Evolutionary conservation across 2,797 vertebrate genomes (phyloP).

Genomic region (Enteromius fasciolatus): DNA sequence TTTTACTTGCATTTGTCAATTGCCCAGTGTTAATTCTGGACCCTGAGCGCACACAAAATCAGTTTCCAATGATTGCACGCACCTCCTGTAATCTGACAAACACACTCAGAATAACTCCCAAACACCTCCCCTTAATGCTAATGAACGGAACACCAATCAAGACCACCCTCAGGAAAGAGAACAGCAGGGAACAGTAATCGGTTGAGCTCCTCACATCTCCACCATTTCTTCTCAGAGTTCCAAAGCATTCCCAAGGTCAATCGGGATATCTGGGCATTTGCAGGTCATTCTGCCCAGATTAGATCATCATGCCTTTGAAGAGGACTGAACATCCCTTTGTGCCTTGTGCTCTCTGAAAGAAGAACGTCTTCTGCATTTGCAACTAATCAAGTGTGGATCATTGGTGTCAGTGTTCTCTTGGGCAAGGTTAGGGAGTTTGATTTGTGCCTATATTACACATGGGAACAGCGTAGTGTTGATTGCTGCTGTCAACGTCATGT

Average conservation of each 20-base stretch:
- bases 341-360: not conserved
- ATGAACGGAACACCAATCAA: slow-evolving; percentile 25
- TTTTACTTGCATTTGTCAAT: not conserved
- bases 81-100: slow-evolving; percentile 9
- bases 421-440: slow-evolving; percentile 1
- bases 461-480: not conserved
- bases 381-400: not conserved
- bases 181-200: slow-evolving; percentile 2
- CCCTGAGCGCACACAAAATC: not conserved
- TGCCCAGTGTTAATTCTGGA: not conserved
- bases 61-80: not conserved
- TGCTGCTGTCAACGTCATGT: not conserved
- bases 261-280: not conserved
- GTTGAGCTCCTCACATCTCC: not conserved
- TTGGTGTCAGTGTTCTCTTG: not conserved
- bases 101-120: not conserved
- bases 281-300: not conserved
- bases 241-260: slow-evolving; percentile 4
- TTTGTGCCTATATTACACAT: not conserved
- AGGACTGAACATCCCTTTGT: not conserved
- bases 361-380: not conserved
- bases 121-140: slow-evolving; percentile 24
- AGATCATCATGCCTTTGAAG: slow-evolving; percentile 17
- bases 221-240: not conserved
- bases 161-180: slow-evolving; percentile 2